Base-by-base conservation (phyloP, 1,140 invertebrate species). In the Drosophila neocordata region DNA sequence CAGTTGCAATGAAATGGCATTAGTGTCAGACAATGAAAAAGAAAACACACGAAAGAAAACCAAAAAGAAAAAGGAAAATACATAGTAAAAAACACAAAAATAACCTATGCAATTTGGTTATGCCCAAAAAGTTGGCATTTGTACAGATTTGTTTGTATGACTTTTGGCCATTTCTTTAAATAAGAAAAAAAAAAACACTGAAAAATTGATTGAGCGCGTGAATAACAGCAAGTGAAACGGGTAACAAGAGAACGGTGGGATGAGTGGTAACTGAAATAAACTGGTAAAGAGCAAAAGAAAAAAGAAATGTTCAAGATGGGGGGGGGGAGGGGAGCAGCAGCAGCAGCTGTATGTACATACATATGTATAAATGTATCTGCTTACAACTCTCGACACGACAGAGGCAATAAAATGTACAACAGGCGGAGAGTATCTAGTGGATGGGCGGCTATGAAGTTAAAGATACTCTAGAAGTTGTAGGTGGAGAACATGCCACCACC, bases 161-260 rank as follows among this genome's bases (percentile, higher is more conserved):
- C 34, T 48, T 60, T 13, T 15, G 2, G 7, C 15, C 7, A 7
- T 18, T 20, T 4, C 7, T 48, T 18, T 77, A 83, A 88, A 79
- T 2, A 24, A 24, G 4, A 24, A 24, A 24, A 24, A 24, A 24
- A 24, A 0, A 24, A 88, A 88, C 72, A 77, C 15, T 88, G 83
- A 77, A 85, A 90, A 87, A 87, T 90, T 90, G 87, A 90, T 90
- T 90, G 87, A 90, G 87, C 87, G 85, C 84, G 84, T 89, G 84
- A 89, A 80, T 80, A 89, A 88, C 79, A 88, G 79, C 79, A 71
- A 77, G 68, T 87, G 82, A 82, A 87, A 81, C 76, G 69, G 69
- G 56, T 41, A n/a, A 55, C 35, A 60, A 35, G 53, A 44, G 34
- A 48, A 20, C 15, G 41, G 41, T 20, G 9, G 13, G 8, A 48